Evolutionary conservation across 2,797 vertebrate genomes (phyloP).

Genomic region (Siniperca obscura): DNA sequence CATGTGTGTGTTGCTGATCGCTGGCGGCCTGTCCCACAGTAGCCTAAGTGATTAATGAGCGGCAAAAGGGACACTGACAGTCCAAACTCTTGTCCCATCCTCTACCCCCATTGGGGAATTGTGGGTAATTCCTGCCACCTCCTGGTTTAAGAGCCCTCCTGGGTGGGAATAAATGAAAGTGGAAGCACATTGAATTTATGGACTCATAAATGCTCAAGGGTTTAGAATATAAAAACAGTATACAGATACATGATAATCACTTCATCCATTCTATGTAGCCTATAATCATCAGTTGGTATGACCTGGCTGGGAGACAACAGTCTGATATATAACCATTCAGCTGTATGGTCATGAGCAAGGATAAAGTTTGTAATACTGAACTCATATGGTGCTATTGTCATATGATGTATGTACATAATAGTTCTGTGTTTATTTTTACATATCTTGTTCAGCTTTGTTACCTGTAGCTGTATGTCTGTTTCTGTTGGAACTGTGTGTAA

Average conservation of each 20-base stretch:
- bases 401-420: background rate
- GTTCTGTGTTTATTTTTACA: too few species aligned
- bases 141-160: conserved; percentile 61
- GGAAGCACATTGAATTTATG: conserved; percentile 24
- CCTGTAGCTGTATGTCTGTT: too few species aligned
- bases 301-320: background rate
- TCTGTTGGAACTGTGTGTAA: too few species aligned
- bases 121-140: conserved; percentile 69
- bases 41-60: conserved; percentile 78
- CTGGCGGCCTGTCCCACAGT: conserved; percentile 52
- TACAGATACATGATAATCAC: background rate
- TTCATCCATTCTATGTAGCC: background rate
- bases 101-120: conserved; percentile 45
- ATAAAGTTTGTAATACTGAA: background rate
- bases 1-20: conserved; percentile 19
- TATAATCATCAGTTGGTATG: background rate
- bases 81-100: conserved; percentile 54
- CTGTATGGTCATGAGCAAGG: background rate
- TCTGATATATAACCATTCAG: background rate
- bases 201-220: conserved; percentile 24
- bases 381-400: background rate
- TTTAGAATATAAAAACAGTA: conserved; percentile 9
- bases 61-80: conserved; percentile 64
- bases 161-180: conserved; percentile 32
- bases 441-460: too few species aligned